Conservation (phyloP, 2,797 vertebrate genomes). For the Microctenopoma stevenorrisi region DNA sequence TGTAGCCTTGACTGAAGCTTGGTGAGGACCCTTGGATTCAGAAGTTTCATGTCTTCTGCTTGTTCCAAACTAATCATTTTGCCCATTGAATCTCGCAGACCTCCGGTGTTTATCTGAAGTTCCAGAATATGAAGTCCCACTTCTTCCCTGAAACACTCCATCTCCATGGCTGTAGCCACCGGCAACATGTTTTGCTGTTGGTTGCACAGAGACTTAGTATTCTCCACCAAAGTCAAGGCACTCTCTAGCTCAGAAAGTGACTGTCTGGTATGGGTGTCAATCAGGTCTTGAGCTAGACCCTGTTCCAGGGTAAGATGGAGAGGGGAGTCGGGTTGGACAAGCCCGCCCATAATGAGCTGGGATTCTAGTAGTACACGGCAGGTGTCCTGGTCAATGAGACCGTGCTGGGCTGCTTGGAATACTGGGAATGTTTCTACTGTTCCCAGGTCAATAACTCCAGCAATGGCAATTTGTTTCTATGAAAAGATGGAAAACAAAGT, state of each 20-base stretch:
- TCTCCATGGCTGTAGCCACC: conserved; percentile 83
- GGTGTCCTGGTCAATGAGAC: conserved; percentile 96
- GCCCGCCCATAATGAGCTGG: conserved; percentile 89
- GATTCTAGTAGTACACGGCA: conserved; percentile 89
- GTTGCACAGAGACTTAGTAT: conserved; percentile 45
- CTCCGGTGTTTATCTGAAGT: conserved; percentile 85
- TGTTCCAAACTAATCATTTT: conserved; percentile 82
- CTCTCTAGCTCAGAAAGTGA: conserved; percentile 84
- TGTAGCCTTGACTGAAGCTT: conserved; percentile 82
- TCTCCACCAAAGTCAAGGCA: conserved; percentile 76
- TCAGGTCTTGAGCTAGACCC: conserved; percentile 83
- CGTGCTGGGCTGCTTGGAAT: conserved; percentile 91
- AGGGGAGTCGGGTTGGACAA: conserved; percentile 86
- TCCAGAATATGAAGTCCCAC: conserved; percentile 89
- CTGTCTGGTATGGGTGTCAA: conserved; percentile 80
- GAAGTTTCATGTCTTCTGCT: conserved; percentile 79
- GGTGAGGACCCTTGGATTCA: conserved; percentile 73
- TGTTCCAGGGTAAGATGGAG: conserved; percentile 86
- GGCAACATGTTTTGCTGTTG: conserved; percentile 72
- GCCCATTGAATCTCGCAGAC: conserved; percentile 73
- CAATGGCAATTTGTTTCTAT: conserved; percentile 86
- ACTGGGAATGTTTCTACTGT: conserved; percentile 95
- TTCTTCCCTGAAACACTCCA: conserved; percentile 84
- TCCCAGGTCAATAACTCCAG: conserved; percentile 95
- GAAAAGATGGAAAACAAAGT: conserved; percentile 66